phyloP scores from a whole-genome alignment of 2,888 invertebrate species.

The Deilephila porcellus region DNA sequence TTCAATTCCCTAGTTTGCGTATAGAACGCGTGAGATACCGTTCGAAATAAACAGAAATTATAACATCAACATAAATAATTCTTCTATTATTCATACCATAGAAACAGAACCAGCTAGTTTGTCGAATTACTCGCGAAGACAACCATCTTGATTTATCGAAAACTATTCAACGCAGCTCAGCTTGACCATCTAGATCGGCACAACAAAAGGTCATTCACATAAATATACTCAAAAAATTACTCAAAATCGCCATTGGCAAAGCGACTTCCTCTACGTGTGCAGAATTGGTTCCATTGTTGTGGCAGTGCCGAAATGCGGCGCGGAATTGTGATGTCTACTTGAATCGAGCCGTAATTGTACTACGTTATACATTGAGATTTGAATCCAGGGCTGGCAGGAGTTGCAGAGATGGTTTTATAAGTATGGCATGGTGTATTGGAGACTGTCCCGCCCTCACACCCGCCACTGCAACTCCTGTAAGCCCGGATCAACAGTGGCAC shows the following conservation, averaged over 20 bases:
- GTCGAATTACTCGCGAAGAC: no score
- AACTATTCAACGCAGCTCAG: neutral
- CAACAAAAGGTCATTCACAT: constrained; percentile 37
- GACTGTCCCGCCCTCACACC: no score
- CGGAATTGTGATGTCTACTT: constrained; percentile 45
- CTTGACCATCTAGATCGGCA: constrained; percentile 15
- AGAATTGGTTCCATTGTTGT: constrained; percentile 45
- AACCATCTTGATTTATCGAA: neutral
- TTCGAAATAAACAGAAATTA: no score
- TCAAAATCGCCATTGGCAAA: constrained; percentile 26
- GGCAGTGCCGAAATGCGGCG: constrained; percentile 27
- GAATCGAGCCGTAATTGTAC: constrained; percentile 38
- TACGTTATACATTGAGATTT: constrained; percentile 17
- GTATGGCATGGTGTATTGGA: neutral
- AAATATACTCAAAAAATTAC: constrained; percentile 19
- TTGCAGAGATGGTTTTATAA: neutral
- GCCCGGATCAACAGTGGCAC: no score
- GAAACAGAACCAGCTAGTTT: no score
- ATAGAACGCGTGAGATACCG: no score
- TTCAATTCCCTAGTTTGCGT: no score
- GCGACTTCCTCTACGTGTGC: constrained; percentile 54
- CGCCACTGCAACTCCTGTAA: no score
- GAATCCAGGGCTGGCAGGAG: neutral
- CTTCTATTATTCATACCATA: no score
- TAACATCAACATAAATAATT: no score